phyloP scores from a whole-genome alignment of 2,888 invertebrate species.

The Megamerina dolium region DNA sequence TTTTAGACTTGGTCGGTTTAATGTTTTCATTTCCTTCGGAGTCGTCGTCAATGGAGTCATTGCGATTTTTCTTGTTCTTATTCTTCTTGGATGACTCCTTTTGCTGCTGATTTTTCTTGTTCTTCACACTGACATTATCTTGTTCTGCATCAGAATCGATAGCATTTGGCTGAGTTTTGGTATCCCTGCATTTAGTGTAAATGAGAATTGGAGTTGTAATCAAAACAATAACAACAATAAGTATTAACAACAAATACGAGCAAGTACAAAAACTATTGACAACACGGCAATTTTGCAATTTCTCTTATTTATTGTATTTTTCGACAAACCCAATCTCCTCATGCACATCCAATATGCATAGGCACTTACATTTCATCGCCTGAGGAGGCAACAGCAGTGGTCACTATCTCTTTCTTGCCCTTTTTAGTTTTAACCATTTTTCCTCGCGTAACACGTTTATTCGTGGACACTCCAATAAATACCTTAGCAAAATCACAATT shows the following conservation, averaged over 20 bases:
- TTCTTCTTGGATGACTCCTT: constrained; percentile 39
- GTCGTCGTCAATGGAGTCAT: constrained; percentile 50
- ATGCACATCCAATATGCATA: background rate
- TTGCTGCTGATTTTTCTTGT: constrained; percentile 46
- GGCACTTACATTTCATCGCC: constrained; percentile 67
- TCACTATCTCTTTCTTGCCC: constrained; percentile 66
- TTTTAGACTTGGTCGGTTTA: constrained; percentile 35
- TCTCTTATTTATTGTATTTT: too few relatives aligned
- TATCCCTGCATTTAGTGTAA: constrained; percentile 57
- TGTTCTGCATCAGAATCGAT: constrained; percentile 32
- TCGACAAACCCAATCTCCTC: too few relatives aligned
- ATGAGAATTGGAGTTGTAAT: background rate
- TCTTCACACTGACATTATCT: constrained; percentile 44
- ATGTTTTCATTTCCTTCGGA: constrained; percentile 43
- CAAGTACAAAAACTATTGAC: too few relatives aligned
- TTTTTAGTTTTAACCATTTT: constrained; percentile 77
- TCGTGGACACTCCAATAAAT: constrained; percentile 25
- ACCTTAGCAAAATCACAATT: constrained; percentile 8
- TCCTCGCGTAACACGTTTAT: constrained; percentile 48
- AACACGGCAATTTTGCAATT: constrained; percentile 3
- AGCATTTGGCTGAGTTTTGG: constrained; percentile 46
- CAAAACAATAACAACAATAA: constrained; percentile 5
- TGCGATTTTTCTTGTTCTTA: constrained; percentile 37
- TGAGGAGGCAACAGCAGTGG: constrained; percentile 47
- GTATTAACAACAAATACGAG: constrained; percentile 5